Evolutionary conservation across 2,797 vertebrate genomes (phyloP).

Genomic region (Pelodytes ibericus): DNA sequence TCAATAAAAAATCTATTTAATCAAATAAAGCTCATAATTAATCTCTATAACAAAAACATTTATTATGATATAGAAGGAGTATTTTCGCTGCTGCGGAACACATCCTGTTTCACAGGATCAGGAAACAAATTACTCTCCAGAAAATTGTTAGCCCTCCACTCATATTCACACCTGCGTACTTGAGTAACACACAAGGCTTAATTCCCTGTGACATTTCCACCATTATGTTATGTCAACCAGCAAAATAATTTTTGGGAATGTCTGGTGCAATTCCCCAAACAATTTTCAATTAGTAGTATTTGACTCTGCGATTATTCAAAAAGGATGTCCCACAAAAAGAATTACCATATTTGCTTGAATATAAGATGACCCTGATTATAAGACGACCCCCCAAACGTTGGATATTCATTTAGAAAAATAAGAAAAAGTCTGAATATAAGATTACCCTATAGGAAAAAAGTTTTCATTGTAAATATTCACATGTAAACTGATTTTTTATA

Average conservation of each 20-base stretch:
- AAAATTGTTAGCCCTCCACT: slow-evolving; percentile 71
- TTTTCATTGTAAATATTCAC: too few species aligned
- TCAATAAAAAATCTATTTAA: slow-evolving; percentile 65
- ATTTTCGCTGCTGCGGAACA: slow-evolving; percentile 66
- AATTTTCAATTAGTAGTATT: slow-evolving; percentile 76
- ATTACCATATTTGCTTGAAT: too few species aligned
- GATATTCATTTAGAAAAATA: too few species aligned
- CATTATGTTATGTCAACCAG: slow-evolving; percentile 71
- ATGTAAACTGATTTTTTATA: too few species aligned
- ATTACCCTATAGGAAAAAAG: too few species aligned
- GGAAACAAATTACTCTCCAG: slow-evolving; percentile 67
- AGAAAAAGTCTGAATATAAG: too few species aligned
- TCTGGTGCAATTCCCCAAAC: slow-evolving; percentile 74
- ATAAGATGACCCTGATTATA: too few species aligned
- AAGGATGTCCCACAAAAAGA: slow-evolving; percentile 69
- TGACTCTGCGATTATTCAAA: slow-evolving; percentile 78
- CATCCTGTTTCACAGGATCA: slow-evolving; percentile 64
- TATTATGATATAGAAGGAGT: slow-evolving; percentile 64
- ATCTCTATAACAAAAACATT: slow-evolving; percentile 61
- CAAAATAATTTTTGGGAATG: slow-evolving; percentile 70
- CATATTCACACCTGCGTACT: slow-evolving; percentile 74
- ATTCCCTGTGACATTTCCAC: slow-evolving; percentile 70
- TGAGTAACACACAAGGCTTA: slow-evolving; percentile 62
- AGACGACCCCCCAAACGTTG: too few species aligned
- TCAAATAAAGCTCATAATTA: slow-evolving; percentile 61